Conservation (phyloP, 2,797 vertebrate genomes). For the Pteronotus mesoamericanus region DNA sequence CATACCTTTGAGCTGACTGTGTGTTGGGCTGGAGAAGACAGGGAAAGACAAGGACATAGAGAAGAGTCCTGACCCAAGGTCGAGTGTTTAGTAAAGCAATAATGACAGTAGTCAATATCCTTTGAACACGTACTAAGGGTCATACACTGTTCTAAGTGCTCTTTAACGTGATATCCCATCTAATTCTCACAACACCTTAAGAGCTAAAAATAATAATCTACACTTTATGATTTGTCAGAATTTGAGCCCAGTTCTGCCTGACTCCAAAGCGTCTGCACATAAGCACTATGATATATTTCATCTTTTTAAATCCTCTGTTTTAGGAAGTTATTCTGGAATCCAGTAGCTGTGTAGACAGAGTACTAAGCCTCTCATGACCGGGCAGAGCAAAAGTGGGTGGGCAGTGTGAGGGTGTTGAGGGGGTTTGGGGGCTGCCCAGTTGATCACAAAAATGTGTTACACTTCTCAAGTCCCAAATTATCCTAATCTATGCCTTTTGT, state of each 20-base stretch:
- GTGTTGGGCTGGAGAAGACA: not conserved
- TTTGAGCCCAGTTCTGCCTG: not conserved
- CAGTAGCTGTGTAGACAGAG: not conserved
- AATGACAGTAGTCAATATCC: not conserved
- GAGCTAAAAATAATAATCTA: not conserved
- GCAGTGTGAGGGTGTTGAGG: not conserved
- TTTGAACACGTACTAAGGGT: not conserved
- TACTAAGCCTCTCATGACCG: not conserved
- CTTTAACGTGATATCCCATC: not conserved
- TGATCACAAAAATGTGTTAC: not conserved
- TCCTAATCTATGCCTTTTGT: not conserved
- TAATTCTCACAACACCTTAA: not conserved
- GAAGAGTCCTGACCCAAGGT: not conserved
- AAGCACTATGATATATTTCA: not conserved
- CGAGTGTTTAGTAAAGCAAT: not conserved
- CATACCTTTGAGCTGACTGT: not conserved
- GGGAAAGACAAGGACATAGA: not conserved
- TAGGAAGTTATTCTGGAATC: not conserved
- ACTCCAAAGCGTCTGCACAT: not conserved
- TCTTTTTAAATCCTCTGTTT: not conserved
- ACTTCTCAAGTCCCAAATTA: not conserved
- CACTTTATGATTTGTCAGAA: not conserved
- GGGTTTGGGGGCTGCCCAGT: fast-evolving
- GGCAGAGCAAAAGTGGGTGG: not conserved
- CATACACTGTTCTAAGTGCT: not conserved